Evolutionary conservation across 2,797 vertebrate genomes (phyloP).

Genomic region (Cephalopachus bancanus): DNA sequence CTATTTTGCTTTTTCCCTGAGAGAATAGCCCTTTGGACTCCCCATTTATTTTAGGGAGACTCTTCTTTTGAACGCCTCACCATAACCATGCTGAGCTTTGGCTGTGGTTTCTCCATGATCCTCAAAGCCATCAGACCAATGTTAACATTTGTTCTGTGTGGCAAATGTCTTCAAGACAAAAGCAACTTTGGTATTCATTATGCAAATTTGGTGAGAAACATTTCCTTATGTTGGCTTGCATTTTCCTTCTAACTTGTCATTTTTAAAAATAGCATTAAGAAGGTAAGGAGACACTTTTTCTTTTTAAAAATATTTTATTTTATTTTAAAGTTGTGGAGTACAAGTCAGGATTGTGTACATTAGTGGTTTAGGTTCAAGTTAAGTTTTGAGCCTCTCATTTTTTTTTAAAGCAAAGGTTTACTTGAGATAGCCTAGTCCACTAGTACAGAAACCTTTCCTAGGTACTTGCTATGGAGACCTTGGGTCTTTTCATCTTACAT

Average conservation of each 20-base stretch:
- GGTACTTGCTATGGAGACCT: neutral
- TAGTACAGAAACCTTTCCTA: neutral
- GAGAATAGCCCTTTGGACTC: neutral
- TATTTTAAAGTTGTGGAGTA: no score
- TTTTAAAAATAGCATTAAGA: neutral
- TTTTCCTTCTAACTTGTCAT: neutral
- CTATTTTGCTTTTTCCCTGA: neutral
- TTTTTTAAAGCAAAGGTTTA: neutral
- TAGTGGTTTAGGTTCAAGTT: no score
- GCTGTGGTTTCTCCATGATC: neutral
- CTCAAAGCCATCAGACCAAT: neutral
- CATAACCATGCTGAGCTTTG: neutral
- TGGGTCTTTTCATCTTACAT: neutral
- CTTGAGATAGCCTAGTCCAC: neutral
- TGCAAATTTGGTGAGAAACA: neutral
- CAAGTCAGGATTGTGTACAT: no score
- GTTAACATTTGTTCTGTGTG: neutral
- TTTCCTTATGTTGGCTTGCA: neutral
- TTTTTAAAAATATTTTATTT: neutral
- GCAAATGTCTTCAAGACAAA: neutral
- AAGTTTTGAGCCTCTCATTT: no score
- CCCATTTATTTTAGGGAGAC: neutral
- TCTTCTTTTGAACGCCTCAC: neutral
- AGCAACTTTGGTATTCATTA: neutral
- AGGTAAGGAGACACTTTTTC: neutral